Conservation (phyloP, 2,113 vertebrate species). For the Eclectus roratus region DNA sequence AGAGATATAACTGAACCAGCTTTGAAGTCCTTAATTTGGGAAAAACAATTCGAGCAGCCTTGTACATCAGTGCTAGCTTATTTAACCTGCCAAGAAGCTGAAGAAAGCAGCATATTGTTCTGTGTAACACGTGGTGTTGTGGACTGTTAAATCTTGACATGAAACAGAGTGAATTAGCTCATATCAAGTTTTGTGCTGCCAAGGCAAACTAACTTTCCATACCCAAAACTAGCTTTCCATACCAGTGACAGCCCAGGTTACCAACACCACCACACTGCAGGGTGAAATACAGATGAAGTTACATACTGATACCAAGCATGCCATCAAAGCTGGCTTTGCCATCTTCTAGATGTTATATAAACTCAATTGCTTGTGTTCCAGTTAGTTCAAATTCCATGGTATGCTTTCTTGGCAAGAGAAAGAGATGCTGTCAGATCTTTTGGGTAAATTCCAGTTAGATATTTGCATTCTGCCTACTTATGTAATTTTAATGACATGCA, state of each 20-base stretch:
- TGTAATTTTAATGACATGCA: neutral
- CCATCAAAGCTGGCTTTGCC: neutral
- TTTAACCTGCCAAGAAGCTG: conserved; percentile 33
- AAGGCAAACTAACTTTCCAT: conserved; percentile 14
- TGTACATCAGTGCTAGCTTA: neutral
- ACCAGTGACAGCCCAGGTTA: neutral
- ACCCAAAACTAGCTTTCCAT: neutral
- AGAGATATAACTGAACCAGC: neutral
- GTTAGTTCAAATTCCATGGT: neutral
- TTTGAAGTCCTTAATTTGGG: neutral
- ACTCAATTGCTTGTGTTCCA: neutral
- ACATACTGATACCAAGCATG: neutral
- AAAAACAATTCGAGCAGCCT: neutral
- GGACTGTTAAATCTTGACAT: conserved; percentile 36
- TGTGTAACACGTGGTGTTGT: conserved; percentile 5
- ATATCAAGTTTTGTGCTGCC: neutral
- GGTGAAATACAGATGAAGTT: neutral
- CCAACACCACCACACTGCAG: neutral
- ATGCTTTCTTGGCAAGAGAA: neutral
- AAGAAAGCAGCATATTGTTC: conserved; percentile 50
- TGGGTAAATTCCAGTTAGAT: conserved; percentile 28
- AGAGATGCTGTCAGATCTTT: conserved; percentile 27
- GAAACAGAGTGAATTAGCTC: conserved; percentile 35
- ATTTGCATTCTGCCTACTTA: conserved; percentile 28
- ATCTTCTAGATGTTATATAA: neutral